Evolutionary conservation across 2,113 vertebrate genomes (phyloP).

Genomic region (Danionella cerebrum): DNA sequence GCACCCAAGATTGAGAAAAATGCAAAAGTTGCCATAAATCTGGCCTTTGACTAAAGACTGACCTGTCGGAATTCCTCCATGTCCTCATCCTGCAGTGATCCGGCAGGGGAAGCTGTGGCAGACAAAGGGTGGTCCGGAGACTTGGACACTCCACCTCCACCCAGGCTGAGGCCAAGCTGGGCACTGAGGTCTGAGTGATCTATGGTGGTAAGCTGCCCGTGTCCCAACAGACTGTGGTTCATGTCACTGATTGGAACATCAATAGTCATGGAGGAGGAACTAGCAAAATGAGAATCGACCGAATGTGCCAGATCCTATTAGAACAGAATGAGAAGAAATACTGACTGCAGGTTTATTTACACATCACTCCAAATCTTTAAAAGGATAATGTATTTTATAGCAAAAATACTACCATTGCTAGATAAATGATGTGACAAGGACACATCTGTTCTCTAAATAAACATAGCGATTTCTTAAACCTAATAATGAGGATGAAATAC

Average conservation of each 20-base stretch:
- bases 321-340: not conserved
- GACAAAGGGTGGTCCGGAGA: conserved; percentile 78
- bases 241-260: conserved; percentile 79
- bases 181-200: conserved; percentile 87
- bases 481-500: no score
- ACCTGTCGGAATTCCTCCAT: conserved; percentile 80
- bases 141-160: conserved; percentile 65
- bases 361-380: not conserved
- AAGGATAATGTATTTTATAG: no score
- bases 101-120: conserved; percentile 73
- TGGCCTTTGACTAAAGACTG: conserved; percentile 16
- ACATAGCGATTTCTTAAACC: no score
- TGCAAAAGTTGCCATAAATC: not conserved
- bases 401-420: no score
- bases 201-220: conserved; percentile 82
- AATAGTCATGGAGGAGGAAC: conserved; percentile 81
- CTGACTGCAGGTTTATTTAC: not conserved
- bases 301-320: conserved; percentile 78
- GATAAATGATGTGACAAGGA: no score
- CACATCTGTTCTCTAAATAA: no score
- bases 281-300: conserved; percentile 78
- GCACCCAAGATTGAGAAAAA: not conserved
- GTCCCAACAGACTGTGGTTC: conserved; percentile 71
- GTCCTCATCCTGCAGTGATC: conserved; percentile 84
- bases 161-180: conserved; percentile 80